Base-by-base conservation (phyloP, 2,888 invertebrate species). In the Patella ulyssiponensis region DNA sequence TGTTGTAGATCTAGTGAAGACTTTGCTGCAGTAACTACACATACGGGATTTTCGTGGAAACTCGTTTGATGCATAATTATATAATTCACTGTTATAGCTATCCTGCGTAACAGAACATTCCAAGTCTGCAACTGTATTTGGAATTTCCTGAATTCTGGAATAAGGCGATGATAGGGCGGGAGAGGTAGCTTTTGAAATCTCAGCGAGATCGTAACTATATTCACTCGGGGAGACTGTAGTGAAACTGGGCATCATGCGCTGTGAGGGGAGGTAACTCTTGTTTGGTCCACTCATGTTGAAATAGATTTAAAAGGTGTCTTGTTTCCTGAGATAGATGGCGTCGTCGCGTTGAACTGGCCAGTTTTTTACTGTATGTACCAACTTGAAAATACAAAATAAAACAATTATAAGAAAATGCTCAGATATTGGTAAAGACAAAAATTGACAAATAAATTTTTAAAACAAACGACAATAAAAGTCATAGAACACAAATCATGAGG, bases 1-100 rank as follows among this genome's bases (percentile, higher is more conserved):
- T 1, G 89, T 89, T 51, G 89, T 89, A 17, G 89, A 89, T n/a
- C 89, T 84, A 7, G 89, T 89, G 77, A 89, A 89, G 11, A 88
- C 86, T 78, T 88, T 89, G 72, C 86, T 83, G 79, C 89, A 89
- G 76, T 88, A 89, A 76, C 85, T 85, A 82, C 88, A 89, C 72
- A 88, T 88, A 73, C 88, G 81, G 44, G 88, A 88, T 79, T 89
- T 89, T 64, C 88, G 84, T 53, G 88, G 88, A 75, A 88, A 88
- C 78, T 88, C 88, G 81, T 88, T 88, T 79, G 87, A 84, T 56
- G 85, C 87, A 80, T 87, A 88, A 81, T 86, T 87, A 80, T 87
- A 89, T 53, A 89, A 81, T 74, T 87, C 88, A 33, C 86, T 86
- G 71, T 86, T 86, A 79, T 88, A 88, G 76, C 86, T 86, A 75